Conservation (phyloP, 2,797 vertebrate species). For the Zalophus californianus region DNA sequence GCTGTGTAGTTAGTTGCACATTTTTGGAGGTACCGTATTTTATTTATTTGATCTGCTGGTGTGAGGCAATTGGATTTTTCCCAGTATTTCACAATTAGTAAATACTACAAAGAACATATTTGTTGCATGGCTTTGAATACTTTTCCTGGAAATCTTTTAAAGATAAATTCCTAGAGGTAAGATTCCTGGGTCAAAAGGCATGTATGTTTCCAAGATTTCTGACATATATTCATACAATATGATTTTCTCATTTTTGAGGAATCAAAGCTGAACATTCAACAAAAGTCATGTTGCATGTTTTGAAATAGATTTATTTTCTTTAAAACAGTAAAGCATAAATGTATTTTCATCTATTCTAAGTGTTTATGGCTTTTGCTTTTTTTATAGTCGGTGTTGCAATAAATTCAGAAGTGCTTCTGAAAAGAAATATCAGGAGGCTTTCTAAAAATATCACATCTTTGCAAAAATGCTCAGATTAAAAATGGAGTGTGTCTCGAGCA, state of each 20-base stretch:
- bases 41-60: not conserved
- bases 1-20: not conserved
- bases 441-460: constrained; percentile 77
- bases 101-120: not conserved
- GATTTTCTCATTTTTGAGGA: constrained; percentile 27
- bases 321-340: not conserved
- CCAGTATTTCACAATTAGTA: not conserved
- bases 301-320: constrained; percentile 51
- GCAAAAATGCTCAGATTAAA: constrained; percentile 69
- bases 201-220: not conserved
- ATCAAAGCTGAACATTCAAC: not conserved
- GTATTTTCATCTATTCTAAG: constrained; percentile 22
- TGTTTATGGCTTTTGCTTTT: constrained; percentile 61
- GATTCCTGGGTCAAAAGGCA: not conserved
- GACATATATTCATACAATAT: not conserved
- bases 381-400: constrained; percentile 41
- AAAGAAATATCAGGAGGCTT: constrained; percentile 67
- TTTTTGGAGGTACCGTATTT: not conserved
- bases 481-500: constrained; percentile 69
- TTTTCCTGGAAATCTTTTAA: constrained; percentile 1
- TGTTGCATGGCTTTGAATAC: not conserved
- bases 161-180: not conserved
- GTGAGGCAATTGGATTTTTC: not conserved
- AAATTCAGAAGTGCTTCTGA: constrained; percentile 53
- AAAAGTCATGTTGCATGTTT: not conserved